phyloP scores from a whole-genome alignment of 2,888 invertebrate genomes.

The Drosophila fulvimacula region DNA sequence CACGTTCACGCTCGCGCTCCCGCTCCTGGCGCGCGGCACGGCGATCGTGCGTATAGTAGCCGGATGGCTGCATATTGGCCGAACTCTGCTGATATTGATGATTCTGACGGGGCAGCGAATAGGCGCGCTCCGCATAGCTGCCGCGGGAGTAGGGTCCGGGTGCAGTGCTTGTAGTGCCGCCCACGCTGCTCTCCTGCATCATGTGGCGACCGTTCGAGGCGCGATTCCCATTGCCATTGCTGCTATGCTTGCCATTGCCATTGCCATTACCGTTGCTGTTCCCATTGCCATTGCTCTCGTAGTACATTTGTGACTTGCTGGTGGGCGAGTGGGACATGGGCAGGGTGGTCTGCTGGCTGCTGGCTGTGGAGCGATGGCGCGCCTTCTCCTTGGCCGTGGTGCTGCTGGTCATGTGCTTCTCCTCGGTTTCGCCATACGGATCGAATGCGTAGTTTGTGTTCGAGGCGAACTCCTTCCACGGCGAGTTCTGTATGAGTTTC shows the following conservation, averaged over 20 bases:
- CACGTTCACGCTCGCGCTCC: conserved; percentile 47
- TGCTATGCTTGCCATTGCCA: conserved; percentile 37
- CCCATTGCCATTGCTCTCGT: conserved; percentile 69
- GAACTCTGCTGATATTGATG: conserved; percentile 83
- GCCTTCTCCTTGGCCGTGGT: conserved; percentile 80
- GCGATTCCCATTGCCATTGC: conserved; percentile 48
- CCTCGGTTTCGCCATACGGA: conserved; percentile 92
- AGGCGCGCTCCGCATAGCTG: conserved; percentile 87
- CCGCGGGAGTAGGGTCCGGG: conserved; percentile 72
- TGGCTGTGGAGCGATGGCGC: conserved; percentile 75
- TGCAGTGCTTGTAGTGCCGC: conserved; percentile 25
- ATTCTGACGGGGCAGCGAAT: conserved; percentile 90
- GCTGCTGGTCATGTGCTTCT: conserved; percentile 85
- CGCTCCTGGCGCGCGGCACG: conserved; percentile 83
- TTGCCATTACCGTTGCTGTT: conserved; percentile 45
- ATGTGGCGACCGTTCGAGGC: conserved; percentile 59
- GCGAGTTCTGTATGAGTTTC: conserved; percentile 92
- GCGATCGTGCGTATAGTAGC: conserved; percentile 86
- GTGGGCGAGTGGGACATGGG: conserved; percentile 85
- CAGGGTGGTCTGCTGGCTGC: conserved; percentile 83
- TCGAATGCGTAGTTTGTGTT: conserved; percentile 97
- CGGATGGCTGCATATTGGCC: conserved; percentile 82
- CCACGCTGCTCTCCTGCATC: conserved; percentile 64
- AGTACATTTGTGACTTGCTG: conserved; percentile 83
- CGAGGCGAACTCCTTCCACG: conserved; percentile 93